phyloP scores from a whole-genome alignment of 2,888 invertebrate species.

The Acleris literana region DNA sequence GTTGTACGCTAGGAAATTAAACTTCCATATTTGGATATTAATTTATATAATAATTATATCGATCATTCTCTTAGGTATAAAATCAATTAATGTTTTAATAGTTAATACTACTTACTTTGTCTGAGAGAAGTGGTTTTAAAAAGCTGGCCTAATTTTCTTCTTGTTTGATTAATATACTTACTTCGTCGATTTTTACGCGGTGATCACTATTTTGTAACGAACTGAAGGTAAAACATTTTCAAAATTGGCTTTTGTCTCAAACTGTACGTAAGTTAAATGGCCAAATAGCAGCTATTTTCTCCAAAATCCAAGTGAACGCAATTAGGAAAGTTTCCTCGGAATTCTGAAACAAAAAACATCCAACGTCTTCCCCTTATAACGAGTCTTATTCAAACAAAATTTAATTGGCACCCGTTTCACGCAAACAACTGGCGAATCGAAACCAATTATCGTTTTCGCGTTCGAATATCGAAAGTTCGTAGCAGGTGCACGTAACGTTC shows the following conservation, averaged over 20 bases:
- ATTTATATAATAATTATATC: too few relatives aligned
- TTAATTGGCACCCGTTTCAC: slow-evolving; percentile 72
- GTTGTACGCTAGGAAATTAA: neutral
- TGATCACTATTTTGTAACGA: too few relatives aligned
- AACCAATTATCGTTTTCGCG: slow-evolving; percentile 79
- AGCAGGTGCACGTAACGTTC: slow-evolving; percentile 72
- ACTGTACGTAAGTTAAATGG: neutral
- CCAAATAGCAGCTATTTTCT: slow-evolving; percentile 4
- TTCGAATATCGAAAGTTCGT: slow-evolving; percentile 76
- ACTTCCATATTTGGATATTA: neutral
- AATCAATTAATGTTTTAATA: too few relatives aligned
- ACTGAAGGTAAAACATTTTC: too few relatives aligned
- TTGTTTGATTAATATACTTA: too few relatives aligned
- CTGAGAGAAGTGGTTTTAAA: too few relatives aligned
- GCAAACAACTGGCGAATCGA: slow-evolving; percentile 73
- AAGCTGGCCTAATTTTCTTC: too few relatives aligned
- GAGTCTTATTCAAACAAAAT: slow-evolving; percentile 62
- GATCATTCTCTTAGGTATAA: too few relatives aligned
- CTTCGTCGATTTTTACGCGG: too few relatives aligned
- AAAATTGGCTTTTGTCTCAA: neutral
- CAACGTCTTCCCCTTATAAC: slow-evolving; percentile 26
- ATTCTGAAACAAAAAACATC: slow-evolving; percentile 15
- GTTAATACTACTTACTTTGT: too few relatives aligned
- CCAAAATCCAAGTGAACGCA: slow-evolving; percentile 11
- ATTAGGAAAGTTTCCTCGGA: slow-evolving; percentile 9